Base-by-base conservation (phyloP, 1,140 invertebrate species). In the Drosophila athabasca region DNA sequence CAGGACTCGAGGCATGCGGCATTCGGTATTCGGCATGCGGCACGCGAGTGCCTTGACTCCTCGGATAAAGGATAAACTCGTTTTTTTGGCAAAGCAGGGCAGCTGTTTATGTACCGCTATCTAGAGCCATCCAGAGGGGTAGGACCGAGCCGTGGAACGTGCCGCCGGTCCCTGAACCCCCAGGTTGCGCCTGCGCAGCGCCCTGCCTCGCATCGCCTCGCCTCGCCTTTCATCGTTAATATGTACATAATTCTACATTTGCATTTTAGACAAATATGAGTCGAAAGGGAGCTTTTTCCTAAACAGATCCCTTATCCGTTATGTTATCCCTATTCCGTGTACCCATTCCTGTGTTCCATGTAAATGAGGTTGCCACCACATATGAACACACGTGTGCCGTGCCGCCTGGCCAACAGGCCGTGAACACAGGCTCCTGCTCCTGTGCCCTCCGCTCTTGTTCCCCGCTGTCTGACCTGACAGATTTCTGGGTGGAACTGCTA, bases 1-100 rank as follows among this genome's bases (percentile, higher is more conserved):
- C 64, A 52, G 67, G 45, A 58, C 65, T 69, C 49, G 57, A 11
- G 43, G 22, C 39, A 24, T 45, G 64, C 71, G 71, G 70, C 71
- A 26, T 26, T 4, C 24, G 24, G 24, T 4, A 24, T 24, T 24
- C 24, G 43, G 22, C 71, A 74, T 67, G 68, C 24, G 43, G 22
- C 71, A 74, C 68, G 68, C 68, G 79, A 77, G 79, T 59, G 69
- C 35, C 67, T 45, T 50, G 29, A 49, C 59, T 53, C 24, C 22
- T 26, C 57, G 67, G 76, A 57, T 75, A 66, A 81, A 73, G 82
- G 77, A 87, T 88, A 88, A 87, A 87, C 82, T 78, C 62, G 82
- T 87, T 85, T 84, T 74, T 85, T 85, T 39, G 81, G 77, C 75
- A 74, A 73, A 50, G 57, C 73, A 78, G 60, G 62, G 74, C 69